phyloP scores from a whole-genome alignment of 1,140 invertebrate genomes.

The Agrilus planipennis region DNA sequence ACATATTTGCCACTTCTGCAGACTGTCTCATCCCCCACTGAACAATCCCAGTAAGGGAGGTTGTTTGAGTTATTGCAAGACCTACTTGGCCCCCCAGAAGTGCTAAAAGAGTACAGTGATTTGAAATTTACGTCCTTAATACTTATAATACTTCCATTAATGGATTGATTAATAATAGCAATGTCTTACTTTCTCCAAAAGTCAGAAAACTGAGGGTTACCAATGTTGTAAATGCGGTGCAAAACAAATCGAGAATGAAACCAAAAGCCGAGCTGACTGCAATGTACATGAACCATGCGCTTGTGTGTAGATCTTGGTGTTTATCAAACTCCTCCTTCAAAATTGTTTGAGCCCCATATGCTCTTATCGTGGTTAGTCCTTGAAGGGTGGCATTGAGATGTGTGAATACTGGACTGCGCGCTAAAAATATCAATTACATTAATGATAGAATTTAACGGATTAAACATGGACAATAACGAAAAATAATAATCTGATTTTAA shows the following conservation, averaged over 20 bases:
- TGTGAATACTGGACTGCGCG: slow-evolving; percentile 68
- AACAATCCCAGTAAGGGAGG: slow-evolving; percentile 42
- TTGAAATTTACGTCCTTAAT: too few relatives aligned
- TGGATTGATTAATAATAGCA: background rate
- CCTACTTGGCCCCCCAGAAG: slow-evolving; percentile 42
- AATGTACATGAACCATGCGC: slow-evolving; percentile 56
- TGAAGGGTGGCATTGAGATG: slow-evolving; percentile 62
- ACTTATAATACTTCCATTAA: too few relatives aligned
- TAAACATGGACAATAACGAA: background rate
- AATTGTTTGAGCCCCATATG: slow-evolving; percentile 51
- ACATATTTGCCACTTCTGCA: slow-evolving; percentile 67
- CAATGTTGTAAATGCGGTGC: slow-evolving; percentile 45
- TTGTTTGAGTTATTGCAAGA: slow-evolving; percentile 44
- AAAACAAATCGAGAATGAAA: slow-evolving; percentile 53
- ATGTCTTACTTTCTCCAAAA: slow-evolving; percentile 37
- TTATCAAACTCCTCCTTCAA: slow-evolving; percentile 60
- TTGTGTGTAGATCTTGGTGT: slow-evolving; percentile 47
- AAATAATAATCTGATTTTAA: background rate
- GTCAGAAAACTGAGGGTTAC: slow-evolving; percentile 51
- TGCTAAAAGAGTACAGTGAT: too few relatives aligned
- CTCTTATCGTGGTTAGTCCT: slow-evolving; percentile 68
- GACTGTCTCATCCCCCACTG: slow-evolving; percentile 63
- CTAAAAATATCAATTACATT: slow-evolving; percentile 29
- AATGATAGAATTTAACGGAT: too few relatives aligned
- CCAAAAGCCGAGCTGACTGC: slow-evolving; percentile 54